Evolutionary conservation across 2,113 vertebrate genomes (phyloP).

Genomic region (Varanus komodoensis): DNA sequence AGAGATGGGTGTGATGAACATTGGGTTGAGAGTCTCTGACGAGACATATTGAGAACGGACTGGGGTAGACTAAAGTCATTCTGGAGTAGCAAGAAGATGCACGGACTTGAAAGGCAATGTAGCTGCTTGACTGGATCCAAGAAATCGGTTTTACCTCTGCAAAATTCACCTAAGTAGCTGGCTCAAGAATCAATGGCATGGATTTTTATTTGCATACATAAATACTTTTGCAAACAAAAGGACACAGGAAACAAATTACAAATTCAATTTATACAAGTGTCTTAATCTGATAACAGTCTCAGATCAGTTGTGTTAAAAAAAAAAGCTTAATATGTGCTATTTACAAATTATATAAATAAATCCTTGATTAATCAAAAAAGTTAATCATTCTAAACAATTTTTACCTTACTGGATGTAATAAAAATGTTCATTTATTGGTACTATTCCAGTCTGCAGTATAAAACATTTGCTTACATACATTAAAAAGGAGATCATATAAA

Average conservation of each 20-base stretch:
- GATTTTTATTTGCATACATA: conserved; percentile 74
- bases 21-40: background rate
- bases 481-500: conserved; percentile 71
- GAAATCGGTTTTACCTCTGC: background rate
- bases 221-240: conserved; percentile 56
- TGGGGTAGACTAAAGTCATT: background rate
- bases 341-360: conserved; percentile 82
- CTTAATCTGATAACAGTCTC: conserved; percentile 44
- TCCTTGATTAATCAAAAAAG: conserved; percentile 64
- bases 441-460: conserved; percentile 79
- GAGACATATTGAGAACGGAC: background rate
- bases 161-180: conserved; percentile 19
- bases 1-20: background rate
- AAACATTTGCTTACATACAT: conserved; percentile 79
- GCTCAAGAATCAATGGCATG: conserved; percentile 44
- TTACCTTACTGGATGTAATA: conserved; percentile 69
- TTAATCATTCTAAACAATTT: conserved; percentile 61
- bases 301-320: conserved; percentile 63
- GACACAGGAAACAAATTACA: conserved; percentile 60
- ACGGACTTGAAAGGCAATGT: background rate
- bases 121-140: too few relatives aligned
- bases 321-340: conserved; percentile 74
- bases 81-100: background rate
- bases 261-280: conserved; percentile 61
- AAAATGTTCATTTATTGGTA: conserved; percentile 80